A percentile compares a stretch with the other conserved stretches of the same genome.
phyloP scores from a whole-genome alignment of 1,140 invertebrate species.

The Apis cerana region DNA sequence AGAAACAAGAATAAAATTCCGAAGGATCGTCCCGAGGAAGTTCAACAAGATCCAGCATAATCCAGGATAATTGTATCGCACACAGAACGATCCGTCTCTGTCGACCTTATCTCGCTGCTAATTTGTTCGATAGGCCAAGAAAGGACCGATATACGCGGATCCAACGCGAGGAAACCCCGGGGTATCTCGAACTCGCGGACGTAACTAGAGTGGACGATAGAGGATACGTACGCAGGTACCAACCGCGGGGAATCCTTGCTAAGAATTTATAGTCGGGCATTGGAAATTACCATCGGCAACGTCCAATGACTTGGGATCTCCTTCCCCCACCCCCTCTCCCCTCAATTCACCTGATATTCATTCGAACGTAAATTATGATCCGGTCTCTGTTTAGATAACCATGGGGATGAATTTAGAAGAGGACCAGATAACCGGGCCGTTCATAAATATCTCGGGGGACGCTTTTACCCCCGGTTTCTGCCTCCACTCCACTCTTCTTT shows the following conservation, averaged over 20 bases:
- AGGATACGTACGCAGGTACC: not conserved
- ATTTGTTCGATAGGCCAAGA: conserved; percentile 76
- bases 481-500: not conserved
- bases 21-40: not conserved
- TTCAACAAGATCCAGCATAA: not conserved
- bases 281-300: conserved; percentile 41
- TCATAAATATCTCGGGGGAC: conserved; percentile 25
- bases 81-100: conserved; percentile 76
- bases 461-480: conserved; percentile 5
- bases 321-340: not conserved
- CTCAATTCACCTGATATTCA: conserved; percentile 20
- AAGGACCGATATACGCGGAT: not conserved
- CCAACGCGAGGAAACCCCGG: conserved; percentile 33
- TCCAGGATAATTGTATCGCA: conserved; percentile 73
- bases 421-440: conserved; percentile 32
- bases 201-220: conserved; percentile 54
- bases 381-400: conserved; percentile 45
- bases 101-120: conserved; percentile 77
- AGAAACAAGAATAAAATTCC: not conserved
- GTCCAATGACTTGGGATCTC: not conserved
- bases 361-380: conserved; percentile 50
- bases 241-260: not conserved
- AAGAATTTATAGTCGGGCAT: conserved; percentile 44
- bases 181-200: conserved; percentile 40
- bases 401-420: conserved; percentile 35